Conservation (phyloP, 2,797 vertebrate genomes). For the Platyrinchus mystaceus region DNA sequence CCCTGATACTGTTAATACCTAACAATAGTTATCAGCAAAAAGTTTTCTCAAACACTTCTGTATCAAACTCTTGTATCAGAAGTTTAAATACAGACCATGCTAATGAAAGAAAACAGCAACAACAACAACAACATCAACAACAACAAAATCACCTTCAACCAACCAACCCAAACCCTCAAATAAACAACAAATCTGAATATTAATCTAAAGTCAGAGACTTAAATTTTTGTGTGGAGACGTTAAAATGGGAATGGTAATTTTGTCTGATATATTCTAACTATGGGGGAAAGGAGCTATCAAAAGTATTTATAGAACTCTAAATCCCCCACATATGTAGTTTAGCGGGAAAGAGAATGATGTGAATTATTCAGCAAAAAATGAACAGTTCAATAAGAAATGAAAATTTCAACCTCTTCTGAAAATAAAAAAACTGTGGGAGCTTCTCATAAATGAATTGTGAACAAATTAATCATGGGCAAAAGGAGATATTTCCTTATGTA, state of each 20-base stretch:
- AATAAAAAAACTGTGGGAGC: background rate
- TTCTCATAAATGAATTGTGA: background rate
- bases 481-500: background rate
- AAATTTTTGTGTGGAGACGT: background rate
- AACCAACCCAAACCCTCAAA: background rate
- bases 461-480: background rate
- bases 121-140: background rate
- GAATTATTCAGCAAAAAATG: background rate
- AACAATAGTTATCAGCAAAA: background rate
- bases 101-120: background rate
- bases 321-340: background rate
- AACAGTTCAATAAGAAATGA: background rate
- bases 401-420: background rate
- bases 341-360: background rate
- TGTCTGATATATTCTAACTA: background rate
- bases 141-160: background rate
- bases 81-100: background rate
- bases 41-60: background rate
- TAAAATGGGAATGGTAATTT: background rate
- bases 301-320: background rate
- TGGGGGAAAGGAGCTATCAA: background rate
- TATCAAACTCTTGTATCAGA: background rate
- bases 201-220: background rate
- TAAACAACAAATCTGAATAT: background rate
- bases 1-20: background rate